Evolutionary conservation across 53 echinoderm and acorn worm genomes (phyloP).

Genomic region (Patiria pectinifera): DNA sequence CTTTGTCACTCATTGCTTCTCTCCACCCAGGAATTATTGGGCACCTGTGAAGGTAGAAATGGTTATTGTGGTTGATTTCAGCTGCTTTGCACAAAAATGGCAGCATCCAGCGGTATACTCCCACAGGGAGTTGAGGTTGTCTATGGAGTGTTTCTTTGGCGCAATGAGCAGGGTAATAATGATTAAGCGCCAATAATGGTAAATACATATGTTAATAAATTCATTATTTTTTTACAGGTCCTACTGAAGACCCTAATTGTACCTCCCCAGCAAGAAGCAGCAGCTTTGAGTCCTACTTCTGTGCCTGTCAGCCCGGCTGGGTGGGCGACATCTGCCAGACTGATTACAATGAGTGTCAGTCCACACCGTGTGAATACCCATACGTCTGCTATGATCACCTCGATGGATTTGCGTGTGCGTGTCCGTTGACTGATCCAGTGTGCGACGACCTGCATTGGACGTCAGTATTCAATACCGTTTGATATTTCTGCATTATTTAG

Average conservation of each 20-base stretch:
- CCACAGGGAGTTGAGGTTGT: too few species aligned
- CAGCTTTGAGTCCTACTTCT: conserved; percentile 50
- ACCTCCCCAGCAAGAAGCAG: conserved; percentile 24
- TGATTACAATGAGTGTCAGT: conserved; percentile 36
- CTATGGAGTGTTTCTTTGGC: too few species aligned
- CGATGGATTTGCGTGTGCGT: not conserved
- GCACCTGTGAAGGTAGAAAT: too few species aligned
- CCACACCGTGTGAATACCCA: conserved; percentile 20
- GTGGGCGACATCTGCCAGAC: conserved; percentile 53
- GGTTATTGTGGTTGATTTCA: too few species aligned
- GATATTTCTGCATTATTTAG: not conserved
- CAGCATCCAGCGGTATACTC: too few species aligned
- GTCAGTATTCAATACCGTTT: not conserved
- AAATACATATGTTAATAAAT: too few species aligned
- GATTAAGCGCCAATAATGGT: too few species aligned
- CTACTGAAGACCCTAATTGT: conserved; percentile 38
- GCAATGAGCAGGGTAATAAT: too few species aligned
- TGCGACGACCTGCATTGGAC: conserved; percentile 12
- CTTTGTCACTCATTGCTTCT: too few species aligned
- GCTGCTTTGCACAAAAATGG: too few species aligned
- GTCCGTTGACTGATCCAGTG: conserved; percentile 13
- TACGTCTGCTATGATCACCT: conserved; percentile 34
- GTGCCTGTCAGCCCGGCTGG: conserved; percentile 45
- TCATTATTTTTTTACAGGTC: not conserved
- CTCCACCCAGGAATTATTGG: too few species aligned